Evolutionary conservation across 1,140 invertebrate species (phyloP), one percentile per base, ranked within the genome.

Genomic region (Probaryconus sp.): DNA sequence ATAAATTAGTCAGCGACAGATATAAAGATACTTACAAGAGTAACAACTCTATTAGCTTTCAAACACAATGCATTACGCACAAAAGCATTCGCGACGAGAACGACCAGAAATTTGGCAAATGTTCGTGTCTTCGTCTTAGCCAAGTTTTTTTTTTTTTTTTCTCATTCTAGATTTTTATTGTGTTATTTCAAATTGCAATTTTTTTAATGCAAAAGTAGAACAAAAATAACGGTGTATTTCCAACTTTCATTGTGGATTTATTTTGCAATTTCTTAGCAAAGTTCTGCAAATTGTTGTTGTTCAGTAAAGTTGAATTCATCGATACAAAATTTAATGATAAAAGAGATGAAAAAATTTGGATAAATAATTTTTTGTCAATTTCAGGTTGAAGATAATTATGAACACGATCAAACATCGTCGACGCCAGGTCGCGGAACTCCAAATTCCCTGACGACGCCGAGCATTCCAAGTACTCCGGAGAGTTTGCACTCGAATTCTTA

Each of bases 381-480:
- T 13, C 40, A 81, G 50, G 76, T 58, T n/a, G 80, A 83, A 2
- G 81, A 83, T 26, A 77, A 60, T 10, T 77, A 58, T 28, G 77
- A 75, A 17, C 76, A 80, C 11, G 79, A 58, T 37, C 38, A 73
- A 43, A 76, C 51, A 30, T 76, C 75, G 11, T 64, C 42, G 53
- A 76, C 3, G n/a, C 80, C 21, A 83, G 87, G 3, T 53, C 83
- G 7, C 83, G 85, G 10, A 81, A 85, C 85, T 11, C 85, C 85
- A 7, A 81, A 67, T 38, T 86, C 86, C 1, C 21, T 83, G 7
- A 80, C 85, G 42, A 88, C 89, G 71, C 86, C 89, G 43, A 85
- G 87, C 74, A 89, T 87, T 77, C 89, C 89, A 47, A 87, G 89
- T 78, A 89, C 88, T 56, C 88, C 89, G 43, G 81, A 88, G 55